Percentiles rank a stretch among this genome's conserved stretches.
Conservation (phyloP, 2,113 vertebrate genomes). For the Stigmatopora nigra region DNA sequence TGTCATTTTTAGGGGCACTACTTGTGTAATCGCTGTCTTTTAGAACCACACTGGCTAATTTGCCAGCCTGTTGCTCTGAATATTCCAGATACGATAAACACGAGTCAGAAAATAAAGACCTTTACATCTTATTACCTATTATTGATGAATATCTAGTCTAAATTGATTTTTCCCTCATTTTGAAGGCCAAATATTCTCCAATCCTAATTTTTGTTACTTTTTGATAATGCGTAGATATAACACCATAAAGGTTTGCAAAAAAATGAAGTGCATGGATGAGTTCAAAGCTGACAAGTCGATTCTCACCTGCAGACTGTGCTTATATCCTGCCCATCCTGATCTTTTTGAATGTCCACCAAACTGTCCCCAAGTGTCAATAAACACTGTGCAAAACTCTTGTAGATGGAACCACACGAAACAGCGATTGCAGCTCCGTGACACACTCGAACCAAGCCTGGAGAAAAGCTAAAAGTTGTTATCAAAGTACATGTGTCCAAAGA, state of each 20-base stretch:
- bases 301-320: constrained; percentile 85
- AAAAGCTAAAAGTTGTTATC: constrained; percentile 4
- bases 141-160: too few relatives aligned
- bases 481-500: background rate
- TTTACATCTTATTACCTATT: too few relatives aligned
- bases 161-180: too few relatives aligned
- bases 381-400: constrained; percentile 88
- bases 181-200: too few relatives aligned
- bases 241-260: background rate
- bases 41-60: too few relatives aligned
- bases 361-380: constrained; percentile 85
- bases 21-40: too few relatives aligned
- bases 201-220: too few relatives aligned
- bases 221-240: too few relatives aligned
- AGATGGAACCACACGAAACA: constrained; percentile 80
- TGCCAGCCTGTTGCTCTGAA: too few relatives aligned
- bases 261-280: background rate
- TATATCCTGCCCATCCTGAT: constrained; percentile 71
- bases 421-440: constrained; percentile 56
- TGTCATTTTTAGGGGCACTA: too few relatives aligned
- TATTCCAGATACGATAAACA: too few relatives aligned
- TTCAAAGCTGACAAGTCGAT: background rate
- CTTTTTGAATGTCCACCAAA: constrained; percentile 71
- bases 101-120: too few relatives aligned
- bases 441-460: constrained; percentile 43